Percentiles rank a stretch among this genome's conserved stretches.
Conservation (phyloP, 2,888 invertebrate genomes). For the Chymomyza amoena region DNA sequence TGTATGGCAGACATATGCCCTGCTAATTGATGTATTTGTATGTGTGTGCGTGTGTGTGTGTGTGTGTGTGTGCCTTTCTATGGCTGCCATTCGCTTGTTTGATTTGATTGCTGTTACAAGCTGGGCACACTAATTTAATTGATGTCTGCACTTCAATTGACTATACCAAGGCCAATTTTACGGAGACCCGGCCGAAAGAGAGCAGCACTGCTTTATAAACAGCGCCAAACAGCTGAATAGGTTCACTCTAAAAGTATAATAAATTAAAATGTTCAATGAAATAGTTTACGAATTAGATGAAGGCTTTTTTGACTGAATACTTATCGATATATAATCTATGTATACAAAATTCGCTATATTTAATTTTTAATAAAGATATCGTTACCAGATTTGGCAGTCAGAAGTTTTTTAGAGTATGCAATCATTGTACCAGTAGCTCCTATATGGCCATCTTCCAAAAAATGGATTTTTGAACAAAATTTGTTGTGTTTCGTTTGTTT, state of each 20-base stretch:
- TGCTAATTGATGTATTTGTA: constrained; percentile 28
- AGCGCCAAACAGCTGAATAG: background rate
- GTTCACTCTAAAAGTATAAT: background rate
- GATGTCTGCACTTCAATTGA: constrained; percentile 4
- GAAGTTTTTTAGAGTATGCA: no score
- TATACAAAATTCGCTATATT: no score
- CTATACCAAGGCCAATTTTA: background rate
- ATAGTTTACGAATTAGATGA: no score
- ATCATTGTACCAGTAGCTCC: no score
- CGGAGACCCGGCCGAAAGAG: background rate
- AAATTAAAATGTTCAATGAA: background rate
- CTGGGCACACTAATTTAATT: constrained; percentile 1
- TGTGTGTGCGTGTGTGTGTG: background rate
- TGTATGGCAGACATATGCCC: constrained; percentile 23
- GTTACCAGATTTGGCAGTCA: no score
- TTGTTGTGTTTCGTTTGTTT: no score
- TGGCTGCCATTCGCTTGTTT: background rate
- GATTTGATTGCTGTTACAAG: background rate
- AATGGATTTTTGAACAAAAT: no score
- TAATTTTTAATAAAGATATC: no score
- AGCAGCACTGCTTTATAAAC: background rate
- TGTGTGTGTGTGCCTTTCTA: background rate
- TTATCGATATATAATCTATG: no score
- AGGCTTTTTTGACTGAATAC: no score
- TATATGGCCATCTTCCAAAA: no score